These are phyloP conservation scores for Neodon shergylaensis DNA, from an alignment of 2,113 vertebrate genomes.

Conservation along the genomic window DNA sequence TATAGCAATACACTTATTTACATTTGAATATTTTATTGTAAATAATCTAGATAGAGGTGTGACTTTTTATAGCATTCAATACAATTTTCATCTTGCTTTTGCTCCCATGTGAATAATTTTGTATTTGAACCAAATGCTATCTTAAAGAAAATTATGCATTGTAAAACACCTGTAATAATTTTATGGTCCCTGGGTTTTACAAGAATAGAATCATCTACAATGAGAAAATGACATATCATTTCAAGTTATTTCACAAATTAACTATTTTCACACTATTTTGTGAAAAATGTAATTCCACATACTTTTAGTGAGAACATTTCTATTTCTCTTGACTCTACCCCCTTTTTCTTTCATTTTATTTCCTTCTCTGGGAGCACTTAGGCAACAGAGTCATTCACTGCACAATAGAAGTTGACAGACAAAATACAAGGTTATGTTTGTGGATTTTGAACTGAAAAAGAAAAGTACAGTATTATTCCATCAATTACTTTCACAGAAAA, in stretches of 20 bases:
- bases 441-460: not conserved
- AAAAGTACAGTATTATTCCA: not conserved
- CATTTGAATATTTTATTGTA: constrained; percentile 11
- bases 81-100: not conserved
- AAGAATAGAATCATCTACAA: not conserved
- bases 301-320: constrained; percentile 14
- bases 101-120: not conserved
- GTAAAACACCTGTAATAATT: not conserved
- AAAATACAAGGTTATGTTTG: not conserved
- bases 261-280: not conserved
- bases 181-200: not conserved
- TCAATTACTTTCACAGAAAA: not conserved
- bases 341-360: not conserved
- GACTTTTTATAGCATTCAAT: not conserved
- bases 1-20: not conserved
- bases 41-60: not conserved
- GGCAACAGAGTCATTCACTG: not conserved
- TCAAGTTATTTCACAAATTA: not conserved
- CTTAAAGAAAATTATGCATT: not conserved
- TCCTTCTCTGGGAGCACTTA: not conserved
- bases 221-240: not conserved
- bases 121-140: not conserved
- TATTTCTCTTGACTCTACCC: not conserved
- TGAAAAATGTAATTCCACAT: not conserved
- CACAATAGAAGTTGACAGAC: not conserved